phyloP scores from a whole-genome alignment of 2,888 invertebrate species.

The Drosophila kambysellisi region DNA sequence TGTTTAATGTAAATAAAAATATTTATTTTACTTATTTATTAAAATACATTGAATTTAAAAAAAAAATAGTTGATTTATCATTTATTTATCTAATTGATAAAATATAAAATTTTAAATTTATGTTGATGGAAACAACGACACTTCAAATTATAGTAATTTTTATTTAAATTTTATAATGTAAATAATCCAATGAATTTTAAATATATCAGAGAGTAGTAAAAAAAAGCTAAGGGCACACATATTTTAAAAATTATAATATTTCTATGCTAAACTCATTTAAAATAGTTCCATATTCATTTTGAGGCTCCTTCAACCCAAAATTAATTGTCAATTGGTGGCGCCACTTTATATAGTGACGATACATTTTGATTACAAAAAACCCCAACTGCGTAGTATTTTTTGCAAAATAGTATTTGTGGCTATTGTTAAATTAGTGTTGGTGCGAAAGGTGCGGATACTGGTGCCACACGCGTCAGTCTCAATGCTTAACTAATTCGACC shows the following conservation, averaged over 20 bases:
- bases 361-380: not conserved
- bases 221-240: not conserved
- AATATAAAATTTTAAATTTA: not conserved
- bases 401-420: conserved; percentile 10
- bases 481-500: conserved; percentile 70
- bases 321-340: not conserved
- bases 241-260: not conserved
- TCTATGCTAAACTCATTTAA: not conserved
- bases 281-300: not conserved
- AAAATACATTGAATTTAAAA: not conserved
- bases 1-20: not conserved
- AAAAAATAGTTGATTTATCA: not conserved
- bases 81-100: not conserved
- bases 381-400: conserved; percentile 43
- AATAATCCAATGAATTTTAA: not conserved
- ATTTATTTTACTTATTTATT: not conserved
- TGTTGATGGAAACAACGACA: not conserved
- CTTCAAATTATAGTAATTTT: not conserved
- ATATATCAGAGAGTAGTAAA: not conserved
- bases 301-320: not conserved
- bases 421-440: conserved; percentile 15
- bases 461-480: conserved; percentile 50
- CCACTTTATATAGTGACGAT: not conserved
- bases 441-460: conserved; percentile 34
- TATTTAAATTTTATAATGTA: not conserved